These are phyloP conservation scores for Agonopterix arenella DNA, from an alignment of 2,888 invertebrate genomes.

Conservation along the genomic window DNA sequence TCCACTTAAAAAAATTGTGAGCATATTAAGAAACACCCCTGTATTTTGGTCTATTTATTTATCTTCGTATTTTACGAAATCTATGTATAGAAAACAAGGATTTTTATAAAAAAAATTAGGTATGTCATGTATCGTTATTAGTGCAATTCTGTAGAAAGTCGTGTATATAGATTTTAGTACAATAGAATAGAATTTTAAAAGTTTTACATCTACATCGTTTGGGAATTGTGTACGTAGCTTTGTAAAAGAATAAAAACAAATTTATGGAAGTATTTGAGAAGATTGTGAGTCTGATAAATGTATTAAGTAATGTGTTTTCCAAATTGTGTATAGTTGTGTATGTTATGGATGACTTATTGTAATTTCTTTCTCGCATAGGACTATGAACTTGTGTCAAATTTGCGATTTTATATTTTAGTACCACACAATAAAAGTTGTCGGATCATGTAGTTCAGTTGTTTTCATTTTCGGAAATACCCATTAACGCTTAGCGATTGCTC, in stretches of 20 bases:
- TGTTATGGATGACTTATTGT: slow-evolving; percentile 12
- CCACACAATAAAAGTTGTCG: slow-evolving; percentile 48
- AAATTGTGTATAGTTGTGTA: slow-evolving; percentile 11
- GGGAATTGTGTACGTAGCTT: not conserved
- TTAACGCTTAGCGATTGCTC: not conserved
- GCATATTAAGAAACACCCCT: no score
- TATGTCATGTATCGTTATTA: slow-evolving; percentile 12
- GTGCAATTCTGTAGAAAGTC: slow-evolving; percentile 33
- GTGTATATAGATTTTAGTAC: slow-evolving; percentile 25
- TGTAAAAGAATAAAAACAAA: not conserved
- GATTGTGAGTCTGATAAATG: no score
- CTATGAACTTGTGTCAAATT: slow-evolving; percentile 42
- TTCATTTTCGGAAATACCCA: slow-evolving; percentile 6
- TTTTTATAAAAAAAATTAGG: no score
- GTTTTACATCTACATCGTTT: no score
- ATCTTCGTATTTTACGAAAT: no score
- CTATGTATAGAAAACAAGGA: no score
- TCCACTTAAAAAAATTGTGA: no score
- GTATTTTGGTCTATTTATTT: no score
- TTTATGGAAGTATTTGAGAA: not conserved
- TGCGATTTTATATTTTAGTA: slow-evolving; percentile 49
- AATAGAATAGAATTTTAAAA: no score
- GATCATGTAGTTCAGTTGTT: slow-evolving; percentile 19
- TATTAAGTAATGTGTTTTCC: not conserved
- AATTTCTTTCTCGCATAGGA: slow-evolving; percentile 15